phyloP scores from a whole-genome alignment of 2,113 vertebrate species.

The Oostethus manadensis region DNA sequence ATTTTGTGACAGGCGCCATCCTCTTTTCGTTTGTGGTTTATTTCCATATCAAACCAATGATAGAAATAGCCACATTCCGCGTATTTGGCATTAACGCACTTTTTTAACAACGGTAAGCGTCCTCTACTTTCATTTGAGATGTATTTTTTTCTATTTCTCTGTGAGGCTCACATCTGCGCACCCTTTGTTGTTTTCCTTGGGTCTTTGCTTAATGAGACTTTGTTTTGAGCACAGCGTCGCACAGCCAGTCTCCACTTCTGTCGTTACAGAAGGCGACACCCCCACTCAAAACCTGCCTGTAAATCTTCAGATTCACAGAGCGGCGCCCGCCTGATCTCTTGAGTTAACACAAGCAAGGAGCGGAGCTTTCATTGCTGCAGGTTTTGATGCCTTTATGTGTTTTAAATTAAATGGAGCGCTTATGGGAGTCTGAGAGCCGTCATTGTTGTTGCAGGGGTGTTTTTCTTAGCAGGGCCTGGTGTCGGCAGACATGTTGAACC shows the following conservation, averaged over 20 bases:
- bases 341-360: conserved; percentile 1
- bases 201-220: conserved; percentile 39
- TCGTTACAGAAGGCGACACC: conserved; percentile 6
- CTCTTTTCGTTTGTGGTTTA: conserved; percentile 37
- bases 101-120: conserved; percentile 23
- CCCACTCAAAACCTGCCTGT: conserved; percentile 14
- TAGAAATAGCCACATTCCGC: conserved; percentile 16
- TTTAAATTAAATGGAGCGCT: neutral
- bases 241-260: conserved; percentile 20
- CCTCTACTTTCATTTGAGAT: conserved; percentile 15
- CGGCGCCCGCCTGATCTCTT: neutral
- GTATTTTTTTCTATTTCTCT: conserved; percentile 3
- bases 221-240: conserved; percentile 17
- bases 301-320: conserved; percentile 10
- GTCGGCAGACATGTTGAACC: conserved; percentile 1
- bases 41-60: conserved; percentile 38
- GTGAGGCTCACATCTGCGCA: conserved; percentile 15
- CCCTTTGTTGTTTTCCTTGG: conserved; percentile 33
- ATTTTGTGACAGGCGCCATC: conserved; percentile 1
- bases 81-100: conserved; percentile 32
- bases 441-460: neutral
- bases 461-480: neutral
- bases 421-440: neutral
- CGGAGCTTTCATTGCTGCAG: neutral
- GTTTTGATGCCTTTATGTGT: neutral